Conservation (phyloP, 1,140 invertebrate genomes). For the Spodoptera frugiperda region DNA sequence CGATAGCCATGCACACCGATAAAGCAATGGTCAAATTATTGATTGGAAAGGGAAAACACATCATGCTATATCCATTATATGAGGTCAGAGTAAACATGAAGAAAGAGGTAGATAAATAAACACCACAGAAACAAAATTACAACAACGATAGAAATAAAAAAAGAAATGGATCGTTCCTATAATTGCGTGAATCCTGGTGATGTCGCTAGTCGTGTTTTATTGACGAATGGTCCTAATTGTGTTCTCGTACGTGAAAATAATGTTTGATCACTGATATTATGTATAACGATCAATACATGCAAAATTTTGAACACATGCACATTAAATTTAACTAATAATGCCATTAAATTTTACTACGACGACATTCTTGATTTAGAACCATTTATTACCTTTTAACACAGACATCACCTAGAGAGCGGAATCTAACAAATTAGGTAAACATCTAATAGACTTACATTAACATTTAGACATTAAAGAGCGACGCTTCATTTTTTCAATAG, state of each 20-base stretch:
- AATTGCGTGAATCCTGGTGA: conserved; percentile 53
- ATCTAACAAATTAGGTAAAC: conserved; percentile 60
- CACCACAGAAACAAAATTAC: conserved; percentile 64
- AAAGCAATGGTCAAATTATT: conserved; percentile 64
- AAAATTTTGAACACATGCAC: conserved; percentile 62
- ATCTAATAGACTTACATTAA: conserved; percentile 39
- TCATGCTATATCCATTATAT: conserved; percentile 78
- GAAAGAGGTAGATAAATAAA: conserved; percentile 60
- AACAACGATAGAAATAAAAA: conserved; percentile 62
- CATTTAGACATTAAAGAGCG: conserved; percentile 42
- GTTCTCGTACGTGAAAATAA: conserved; percentile 50
- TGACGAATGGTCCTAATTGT: conserved; percentile 53
- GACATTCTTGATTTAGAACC: conserved; percentile 56
- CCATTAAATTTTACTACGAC: conserved; percentile 59
- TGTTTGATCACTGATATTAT: conserved; percentile 50
- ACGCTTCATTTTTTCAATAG: conserved; percentile 9
- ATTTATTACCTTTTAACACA: conserved; percentile 66
- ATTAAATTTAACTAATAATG: conserved; percentile 55
- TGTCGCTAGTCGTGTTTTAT: conserved; percentile 51
- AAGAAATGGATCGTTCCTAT: conserved; percentile 32
- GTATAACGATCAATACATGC: conserved; percentile 58
- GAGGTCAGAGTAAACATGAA: conserved; percentile 68
- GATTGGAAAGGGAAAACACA: conserved; percentile 56
- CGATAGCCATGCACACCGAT: conserved; percentile 81
- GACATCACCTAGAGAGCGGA: conserved; percentile 67